Evolutionary conservation across 2,888 invertebrate genomes (phyloP).

Genomic region (Serripes groenlandicus): DNA sequence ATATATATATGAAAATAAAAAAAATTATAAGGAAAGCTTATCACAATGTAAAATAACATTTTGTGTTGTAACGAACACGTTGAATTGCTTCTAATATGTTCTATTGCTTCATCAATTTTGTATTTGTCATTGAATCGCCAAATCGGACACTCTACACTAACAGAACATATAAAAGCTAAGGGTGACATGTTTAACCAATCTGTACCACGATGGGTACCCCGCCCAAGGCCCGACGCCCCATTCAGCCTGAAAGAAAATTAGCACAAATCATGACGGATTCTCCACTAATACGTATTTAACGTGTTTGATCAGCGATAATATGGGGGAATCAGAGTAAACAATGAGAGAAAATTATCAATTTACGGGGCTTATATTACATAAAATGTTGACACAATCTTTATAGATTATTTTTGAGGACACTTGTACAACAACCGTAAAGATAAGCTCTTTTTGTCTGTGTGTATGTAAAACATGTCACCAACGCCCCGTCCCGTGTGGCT

Average conservation of each 20-base stretch:
- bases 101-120: too few relatives aligned
- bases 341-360: slow-evolving; percentile 1
- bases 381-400: slow-evolving; percentile 18
- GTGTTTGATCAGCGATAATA: slow-evolving; percentile 12
- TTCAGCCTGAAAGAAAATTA: slow-evolving; percentile 16
- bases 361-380: slow-evolving; percentile 5
- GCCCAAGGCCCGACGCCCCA: not conserved
- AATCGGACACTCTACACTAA: not conserved
- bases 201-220: not conserved
- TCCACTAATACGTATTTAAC: slow-evolving; percentile 22
- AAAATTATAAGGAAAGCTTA: too few relatives aligned
- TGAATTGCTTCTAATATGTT: too few relatives aligned
- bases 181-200: not conserved
- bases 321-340: slow-evolving; percentile 8
- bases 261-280: slow-evolving; percentile 11
- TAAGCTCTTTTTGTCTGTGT: too few relatives aligned
- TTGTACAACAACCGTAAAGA: slow-evolving; percentile 8
- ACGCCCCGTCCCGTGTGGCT: too few relatives aligned
- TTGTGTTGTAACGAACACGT: too few relatives aligned
- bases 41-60: too few relatives aligned
- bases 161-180: not conserved
- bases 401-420: slow-evolving; percentile 1
- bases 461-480: too few relatives aligned
- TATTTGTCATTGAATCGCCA: not conserved
- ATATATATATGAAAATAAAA: too few relatives aligned